Conservation (phyloP, 2,888 invertebrate species). For the Eupithecia pulchellata region DNA sequence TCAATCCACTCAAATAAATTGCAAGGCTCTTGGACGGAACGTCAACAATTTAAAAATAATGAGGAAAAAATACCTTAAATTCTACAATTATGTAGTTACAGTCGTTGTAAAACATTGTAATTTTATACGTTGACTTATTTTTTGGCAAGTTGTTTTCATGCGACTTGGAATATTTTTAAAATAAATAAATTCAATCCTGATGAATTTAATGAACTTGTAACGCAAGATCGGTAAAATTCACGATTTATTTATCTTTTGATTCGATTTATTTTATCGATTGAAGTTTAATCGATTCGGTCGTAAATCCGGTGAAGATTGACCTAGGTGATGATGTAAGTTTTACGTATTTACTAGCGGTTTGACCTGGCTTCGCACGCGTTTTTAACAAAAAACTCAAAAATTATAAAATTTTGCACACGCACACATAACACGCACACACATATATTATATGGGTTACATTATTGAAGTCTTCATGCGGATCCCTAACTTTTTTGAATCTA, state of each 20-base stretch:
- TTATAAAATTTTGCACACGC: no score
- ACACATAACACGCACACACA: no score
- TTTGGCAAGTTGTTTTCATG: background rate
- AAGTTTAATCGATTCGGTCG: background rate
- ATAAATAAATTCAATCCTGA: background rate
- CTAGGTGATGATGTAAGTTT: no score
- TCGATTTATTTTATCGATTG: background rate
- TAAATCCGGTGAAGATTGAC: no score
- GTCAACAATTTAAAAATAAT: constrained; percentile 7
- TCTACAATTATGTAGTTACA: constrained; percentile 4
- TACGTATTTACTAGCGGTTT: no score
- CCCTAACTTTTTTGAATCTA: no score
- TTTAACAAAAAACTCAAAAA: no score
- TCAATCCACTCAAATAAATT: constrained; percentile 9
- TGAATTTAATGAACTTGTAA: background rate
- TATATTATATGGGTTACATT: no score
- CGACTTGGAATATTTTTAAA: background rate
- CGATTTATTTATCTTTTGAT: background rate
- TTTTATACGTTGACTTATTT: constrained; percentile 1
- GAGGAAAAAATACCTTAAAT: constrained; percentile 3
- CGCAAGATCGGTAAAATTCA: background rate
- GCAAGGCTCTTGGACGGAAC: background rate
- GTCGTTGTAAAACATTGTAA: constrained; percentile 4
- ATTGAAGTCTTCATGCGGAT: no score
- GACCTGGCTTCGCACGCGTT: no score